A percentile compares a stretch with the other conserved stretches of the same genome.
Evolutionary conservation across 2,888 invertebrate genomes (phyloP).

Genomic region (Patella ulyssiponensis): DNA sequence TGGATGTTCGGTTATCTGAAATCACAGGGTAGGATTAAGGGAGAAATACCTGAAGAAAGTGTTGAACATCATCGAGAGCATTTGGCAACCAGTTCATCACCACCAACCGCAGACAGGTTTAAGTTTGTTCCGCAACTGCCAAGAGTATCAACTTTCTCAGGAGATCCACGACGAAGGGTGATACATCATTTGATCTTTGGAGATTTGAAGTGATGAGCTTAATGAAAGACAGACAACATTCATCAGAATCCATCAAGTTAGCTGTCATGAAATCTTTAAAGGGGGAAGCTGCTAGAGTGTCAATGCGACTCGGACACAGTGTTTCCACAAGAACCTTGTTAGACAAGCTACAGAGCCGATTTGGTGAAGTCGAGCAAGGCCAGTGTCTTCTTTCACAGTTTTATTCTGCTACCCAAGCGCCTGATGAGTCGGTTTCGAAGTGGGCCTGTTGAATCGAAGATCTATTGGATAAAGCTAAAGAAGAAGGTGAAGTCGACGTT

Average conservation of each 20-base stretch:
- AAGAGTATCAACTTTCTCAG: not conserved
- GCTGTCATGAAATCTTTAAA: not conserved
- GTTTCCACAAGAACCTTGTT: not conserved
- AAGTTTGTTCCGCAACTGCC: not conserved
- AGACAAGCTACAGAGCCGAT: not conserved
- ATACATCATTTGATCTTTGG: slow-evolving; percentile 1
- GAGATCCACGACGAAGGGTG: not conserved
- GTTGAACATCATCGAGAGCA: too few species aligned
- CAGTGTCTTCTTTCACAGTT: not conserved
- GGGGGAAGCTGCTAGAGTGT: not conserved
- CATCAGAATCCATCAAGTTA: not conserved
- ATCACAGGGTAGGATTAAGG: too few species aligned
- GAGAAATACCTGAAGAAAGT: not conserved
- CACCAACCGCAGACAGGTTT: not conserved
- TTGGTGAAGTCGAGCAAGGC: not conserved
- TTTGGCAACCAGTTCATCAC: too few species aligned
- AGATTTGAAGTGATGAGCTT: not conserved
- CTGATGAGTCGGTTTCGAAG: not conserved
- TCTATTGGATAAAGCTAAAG: not conserved
- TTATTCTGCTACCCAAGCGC: not conserved
- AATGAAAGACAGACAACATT: not conserved
- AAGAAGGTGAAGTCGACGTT: not conserved
- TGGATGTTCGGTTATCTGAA: not conserved
- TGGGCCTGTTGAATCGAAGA: not conserved
- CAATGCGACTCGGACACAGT: not conserved